Conservation (phyloP, 2,113 vertebrate species). For the Phycodurus eques region DNA sequence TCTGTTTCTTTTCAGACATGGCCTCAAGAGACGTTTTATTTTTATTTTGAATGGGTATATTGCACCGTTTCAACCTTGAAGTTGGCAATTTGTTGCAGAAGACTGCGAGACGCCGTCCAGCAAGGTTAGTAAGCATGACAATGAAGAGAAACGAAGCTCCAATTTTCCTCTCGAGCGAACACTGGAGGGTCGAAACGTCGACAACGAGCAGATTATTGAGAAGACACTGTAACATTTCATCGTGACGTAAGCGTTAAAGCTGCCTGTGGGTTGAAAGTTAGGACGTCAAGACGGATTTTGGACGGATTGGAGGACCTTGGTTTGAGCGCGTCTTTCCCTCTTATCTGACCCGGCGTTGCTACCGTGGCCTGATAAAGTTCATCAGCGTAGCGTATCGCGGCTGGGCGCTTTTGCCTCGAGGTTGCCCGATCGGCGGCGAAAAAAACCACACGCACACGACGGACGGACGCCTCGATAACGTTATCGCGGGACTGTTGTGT, state of each 20-base stretch:
- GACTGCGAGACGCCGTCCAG: not conserved
- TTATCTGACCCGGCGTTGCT: not conserved
- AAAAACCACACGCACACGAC: not conserved
- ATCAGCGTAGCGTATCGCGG: not conserved
- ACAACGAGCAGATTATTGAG: not conserved
- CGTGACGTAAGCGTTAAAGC: not conserved
- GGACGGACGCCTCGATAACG: constrained; percentile 1
- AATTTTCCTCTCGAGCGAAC: not conserved
- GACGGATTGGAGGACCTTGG: not conserved
- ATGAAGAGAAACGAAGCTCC: not conserved
- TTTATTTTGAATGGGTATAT: no score
- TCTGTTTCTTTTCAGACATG: no score
- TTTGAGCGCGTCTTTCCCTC: no score
- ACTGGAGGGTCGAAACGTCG: not conserved
- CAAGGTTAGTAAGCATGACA: not conserved
- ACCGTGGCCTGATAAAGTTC: not conserved
- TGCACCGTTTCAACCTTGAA: no score
- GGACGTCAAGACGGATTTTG: not conserved
- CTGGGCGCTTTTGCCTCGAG: not conserved
- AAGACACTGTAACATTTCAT: not conserved
- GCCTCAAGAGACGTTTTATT: no score
- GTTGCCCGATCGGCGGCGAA: not conserved
- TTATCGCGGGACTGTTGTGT: not conserved
- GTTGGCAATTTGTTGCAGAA: no score
- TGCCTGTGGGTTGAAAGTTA: not conserved